A percentile compares a stretch with the other conserved stretches of the same genome.
phyloP scores from a whole-genome alignment of 2,888 invertebrate genomes.

The Ypsolopha sequella region DNA sequence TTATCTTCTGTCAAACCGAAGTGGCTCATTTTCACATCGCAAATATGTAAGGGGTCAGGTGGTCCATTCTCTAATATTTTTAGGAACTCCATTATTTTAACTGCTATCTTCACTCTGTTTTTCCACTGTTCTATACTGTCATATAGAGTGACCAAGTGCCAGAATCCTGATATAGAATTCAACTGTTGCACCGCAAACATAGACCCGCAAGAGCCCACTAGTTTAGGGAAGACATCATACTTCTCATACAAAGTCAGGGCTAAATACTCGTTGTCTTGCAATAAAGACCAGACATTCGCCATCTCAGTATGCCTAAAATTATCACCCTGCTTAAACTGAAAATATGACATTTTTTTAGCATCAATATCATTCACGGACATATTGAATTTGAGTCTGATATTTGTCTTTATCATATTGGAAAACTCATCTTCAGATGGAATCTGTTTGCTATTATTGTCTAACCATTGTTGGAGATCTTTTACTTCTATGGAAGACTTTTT shows the following conservation, averaged over 20 bases:
- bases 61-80: conserved; percentile 70
- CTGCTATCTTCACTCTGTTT: conserved; percentile 62
- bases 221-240: conserved; percentile 73
- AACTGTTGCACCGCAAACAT: conserved; percentile 76
- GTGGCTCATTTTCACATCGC: conserved; percentile 77
- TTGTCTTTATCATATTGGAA: conserved; percentile 54
- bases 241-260: conserved; percentile 70
- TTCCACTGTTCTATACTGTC: conserved; percentile 71
- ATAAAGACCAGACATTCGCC: conserved; percentile 73
- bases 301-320: conserved; percentile 56
- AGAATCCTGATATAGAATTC: conserved; percentile 63
- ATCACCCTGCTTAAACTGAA: conserved; percentile 49
- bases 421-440: conserved; percentile 66
- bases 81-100: conserved; percentile 73
- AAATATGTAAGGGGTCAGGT: conserved; percentile 73
- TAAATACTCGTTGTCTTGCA: conserved; percentile 77
- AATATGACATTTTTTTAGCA: conserved; percentile 48
- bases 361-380: conserved; percentile 57
- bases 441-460: conserved; percentile 26
- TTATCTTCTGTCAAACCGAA: conserved; percentile 70
- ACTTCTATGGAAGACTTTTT: conserved; percentile 34
- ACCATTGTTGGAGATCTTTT: conserved; percentile 49
- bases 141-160: conserved; percentile 58
- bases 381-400: conserved; percentile 66
- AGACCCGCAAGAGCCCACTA: conserved; percentile 76